These are phyloP conservation scores for Pseudonaja textilis DNA, from an alignment of 2,113 vertebrate genomes.

Conservation along the genomic window DNA sequence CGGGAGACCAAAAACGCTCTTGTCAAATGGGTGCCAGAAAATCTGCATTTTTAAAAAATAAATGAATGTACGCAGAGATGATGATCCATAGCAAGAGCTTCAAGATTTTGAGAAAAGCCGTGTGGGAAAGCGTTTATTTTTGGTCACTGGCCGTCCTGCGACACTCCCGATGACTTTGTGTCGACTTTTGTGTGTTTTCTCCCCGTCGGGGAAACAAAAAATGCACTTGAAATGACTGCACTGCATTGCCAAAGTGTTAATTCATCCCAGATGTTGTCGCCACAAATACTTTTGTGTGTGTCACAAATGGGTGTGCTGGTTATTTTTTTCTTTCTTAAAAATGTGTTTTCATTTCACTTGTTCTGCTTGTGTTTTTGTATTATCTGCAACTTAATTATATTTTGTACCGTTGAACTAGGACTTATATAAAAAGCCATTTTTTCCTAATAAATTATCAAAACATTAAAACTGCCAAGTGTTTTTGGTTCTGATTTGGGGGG, in stretches of 20 bases:
- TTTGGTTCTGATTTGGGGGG: not conserved
- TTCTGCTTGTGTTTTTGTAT: slow-evolving; percentile 40
- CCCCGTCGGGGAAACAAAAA: not conserved
- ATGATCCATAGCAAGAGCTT: not conserved
- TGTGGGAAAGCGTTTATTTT: not conserved
- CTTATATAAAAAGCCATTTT: not conserved
- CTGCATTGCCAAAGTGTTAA: slow-evolving; percentile 23
- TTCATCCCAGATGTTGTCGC: not conserved
- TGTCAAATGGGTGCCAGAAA: not conserved
- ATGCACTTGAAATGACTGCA: not conserved
- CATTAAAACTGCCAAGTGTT: not conserved
- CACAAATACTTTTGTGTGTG: not conserved
- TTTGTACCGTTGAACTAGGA: slow-evolving; percentile 34
- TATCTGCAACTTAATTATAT: slow-evolving; percentile 27
- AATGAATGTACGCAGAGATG: not conserved
- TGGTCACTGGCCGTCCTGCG: not conserved
- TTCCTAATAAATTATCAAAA: slow-evolving; percentile 38
- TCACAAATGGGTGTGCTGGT: not conserved
- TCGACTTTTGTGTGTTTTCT: slow-evolving; percentile 20
- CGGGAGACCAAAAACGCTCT: not conserved
- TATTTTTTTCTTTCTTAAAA: not conserved
- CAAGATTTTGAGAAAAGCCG: not conserved
- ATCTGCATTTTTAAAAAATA: not conserved
- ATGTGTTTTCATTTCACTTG: not conserved
- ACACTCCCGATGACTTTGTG: not conserved